Base-by-base conservation (phyloP, 1,140 invertebrate genomes). In the Paraescarpia echinospica region DNA sequence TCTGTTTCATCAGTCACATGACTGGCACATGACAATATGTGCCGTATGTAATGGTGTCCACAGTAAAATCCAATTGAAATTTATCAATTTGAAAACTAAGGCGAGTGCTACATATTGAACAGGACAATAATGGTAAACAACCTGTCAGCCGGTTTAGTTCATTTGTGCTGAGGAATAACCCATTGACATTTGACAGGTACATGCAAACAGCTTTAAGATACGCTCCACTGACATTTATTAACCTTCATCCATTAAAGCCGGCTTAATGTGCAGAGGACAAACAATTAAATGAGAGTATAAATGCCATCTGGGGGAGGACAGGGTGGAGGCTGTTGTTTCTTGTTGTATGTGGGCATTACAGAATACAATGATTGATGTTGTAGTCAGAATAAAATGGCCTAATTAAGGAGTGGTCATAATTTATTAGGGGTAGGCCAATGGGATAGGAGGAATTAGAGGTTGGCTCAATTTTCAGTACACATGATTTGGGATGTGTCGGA, bases 171-270 rank as follows among this genome's bases (percentile, higher is more conserved):
- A 77, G 59, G 59, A 77, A 77, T 77, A 77, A 77, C 59, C 59
- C 22, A 77, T 77, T 77, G 59, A 77, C 59, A 77, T 77, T 77
- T 77, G 59, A 77, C 59, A 77, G 59, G 59, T 27, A 27, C 8
- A 6, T 2, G 27, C 59, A 77, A 77, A 77, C 59, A 77, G 59
- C 59, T 77, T 77, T 77, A 77, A 18, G 22, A 77, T 77, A 77
- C 22, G 59, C 59, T 77, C 59, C 59, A 41, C 59, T 77, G 59
- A 77, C 59, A 77, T 77, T 77, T 77, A 77, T 77, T 77, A 77
- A 77, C 59, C 59, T 77, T 77, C 59, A 77, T 77, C 59, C 59
- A 77, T 77, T 77, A 77, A 77, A 77, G 59, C 59, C 59, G 59
- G 59, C 59, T 77, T 77, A 77, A 77, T 77, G 59, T 77, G 59